Percentiles rank a stretch among this genome's conserved stretches.
phyloP scores from a whole-genome alignment of 2,113 vertebrate genomes.

The Aleadryas rufinucha region DNA sequence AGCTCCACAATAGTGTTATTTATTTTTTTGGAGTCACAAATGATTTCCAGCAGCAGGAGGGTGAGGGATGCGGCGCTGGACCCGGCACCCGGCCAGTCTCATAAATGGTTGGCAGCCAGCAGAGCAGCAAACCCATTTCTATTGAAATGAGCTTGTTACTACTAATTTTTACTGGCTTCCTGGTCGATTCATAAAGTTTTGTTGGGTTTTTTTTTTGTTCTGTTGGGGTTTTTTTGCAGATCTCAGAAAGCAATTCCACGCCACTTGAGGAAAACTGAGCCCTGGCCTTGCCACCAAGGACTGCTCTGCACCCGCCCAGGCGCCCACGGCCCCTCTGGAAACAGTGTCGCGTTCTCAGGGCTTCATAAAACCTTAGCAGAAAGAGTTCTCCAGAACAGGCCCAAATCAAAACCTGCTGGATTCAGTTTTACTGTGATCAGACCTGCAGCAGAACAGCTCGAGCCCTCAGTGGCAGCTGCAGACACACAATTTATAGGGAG shows the following conservation, averaged over 20 bases:
- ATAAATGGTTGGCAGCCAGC: constrained; percentile 73
- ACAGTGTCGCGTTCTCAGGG: fast-evolving
- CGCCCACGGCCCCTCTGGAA: fast-evolving
- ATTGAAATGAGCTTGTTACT: constrained; percentile 66
- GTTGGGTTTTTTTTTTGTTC: not conserved
- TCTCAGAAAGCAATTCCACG: constrained; percentile 26
- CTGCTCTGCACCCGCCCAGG: not conserved
- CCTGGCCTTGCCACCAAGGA: not conserved
- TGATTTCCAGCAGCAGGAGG: constrained; percentile 77
- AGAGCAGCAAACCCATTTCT: constrained; percentile 63
- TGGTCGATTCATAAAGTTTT: constrained; percentile 56
- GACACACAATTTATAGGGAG: not conserved
- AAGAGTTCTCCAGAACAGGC: not conserved
- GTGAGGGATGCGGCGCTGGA: constrained; percentile 66
- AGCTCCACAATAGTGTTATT: constrained; percentile 59
- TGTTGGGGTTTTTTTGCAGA: not conserved
- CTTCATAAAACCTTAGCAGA: not conserved
- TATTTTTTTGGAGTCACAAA: constrained; percentile 74
- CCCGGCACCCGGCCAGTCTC: constrained; percentile 72
- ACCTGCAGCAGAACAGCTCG: not conserved
- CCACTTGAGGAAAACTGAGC: not conserved
- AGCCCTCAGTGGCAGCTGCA: not conserved
- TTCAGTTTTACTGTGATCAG: not conserved
- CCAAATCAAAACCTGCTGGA: not conserved
- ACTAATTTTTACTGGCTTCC: constrained; percentile 65